A percentile compares a stretch with the other conserved stretches of the same genome.
phyloP scores from a whole-genome alignment of 2,888 invertebrate genomes.

The Panorpa germanica region DNA sequence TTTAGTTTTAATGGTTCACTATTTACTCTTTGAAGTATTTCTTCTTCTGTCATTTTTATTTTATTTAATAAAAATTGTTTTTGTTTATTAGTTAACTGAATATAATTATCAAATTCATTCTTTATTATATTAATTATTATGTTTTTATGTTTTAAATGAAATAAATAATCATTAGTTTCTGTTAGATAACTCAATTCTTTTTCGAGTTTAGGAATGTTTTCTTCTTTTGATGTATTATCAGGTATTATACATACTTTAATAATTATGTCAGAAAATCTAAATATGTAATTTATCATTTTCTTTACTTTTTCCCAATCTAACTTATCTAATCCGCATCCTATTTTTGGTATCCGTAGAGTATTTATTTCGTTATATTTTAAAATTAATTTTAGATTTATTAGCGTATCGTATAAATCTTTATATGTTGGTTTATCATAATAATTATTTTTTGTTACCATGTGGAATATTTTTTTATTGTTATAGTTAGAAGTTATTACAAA shows the following conservation, averaged over 20 bases:
- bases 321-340: slow-evolving; percentile 5
- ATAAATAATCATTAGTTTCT: too few species aligned
- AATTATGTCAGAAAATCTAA: slow-evolving; percentile 11
- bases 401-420: slow-evolving; percentile 13
- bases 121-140: too few species aligned
- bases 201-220: slow-evolving; percentile 10
- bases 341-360: slow-evolving; percentile 9
- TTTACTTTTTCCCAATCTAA: slow-evolving; percentile 12
- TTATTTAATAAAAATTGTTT: too few species aligned
- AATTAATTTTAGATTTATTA: slow-evolving; percentile 9
- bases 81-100: too few species aligned
- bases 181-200: too few species aligned
- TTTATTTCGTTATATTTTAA: slow-evolving; percentile 10
- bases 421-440: slow-evolving; percentile 14
- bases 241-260: slow-evolving; percentile 11
- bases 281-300: slow-evolving; percentile 13
- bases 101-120: too few species aligned
- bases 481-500: too few species aligned
- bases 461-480: slow-evolving; percentile 5
- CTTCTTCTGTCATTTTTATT: too few species aligned
- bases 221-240: slow-evolving; percentile 4
- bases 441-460: slow-evolving; percentile 11
- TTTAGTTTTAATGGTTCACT: too few species aligned
- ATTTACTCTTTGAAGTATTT: too few species aligned
- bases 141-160: too few species aligned